phyloP scores from a whole-genome alignment of 2,888 invertebrate genomes.

The Helleia helle region DNA sequence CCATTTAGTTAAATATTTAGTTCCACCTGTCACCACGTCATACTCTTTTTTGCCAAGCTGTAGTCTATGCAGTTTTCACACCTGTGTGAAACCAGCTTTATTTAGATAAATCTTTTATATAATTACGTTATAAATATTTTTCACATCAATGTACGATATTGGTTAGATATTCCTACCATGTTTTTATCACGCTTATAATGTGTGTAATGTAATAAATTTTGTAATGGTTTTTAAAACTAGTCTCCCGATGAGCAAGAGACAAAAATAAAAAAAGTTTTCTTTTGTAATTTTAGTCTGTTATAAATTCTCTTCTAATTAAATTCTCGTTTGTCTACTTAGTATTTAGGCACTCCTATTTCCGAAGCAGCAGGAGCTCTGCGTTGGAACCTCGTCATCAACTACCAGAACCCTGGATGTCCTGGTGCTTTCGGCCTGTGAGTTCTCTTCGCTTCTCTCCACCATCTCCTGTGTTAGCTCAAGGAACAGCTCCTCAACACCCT shows the following conservation, averaged over 20 bases:
- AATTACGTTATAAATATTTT: neutral
- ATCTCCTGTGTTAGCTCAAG: slow-evolving; percentile 86
- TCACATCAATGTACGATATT: neutral
- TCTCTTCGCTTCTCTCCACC: slow-evolving; percentile 64
- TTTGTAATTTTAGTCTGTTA: too few species aligned
- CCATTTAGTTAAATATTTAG: too few species aligned
- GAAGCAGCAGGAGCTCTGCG: slow-evolving; percentile 48
- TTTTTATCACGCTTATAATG: too few species aligned
- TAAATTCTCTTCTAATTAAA: too few species aligned
- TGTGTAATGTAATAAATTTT: too few species aligned
- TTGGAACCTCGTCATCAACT: slow-evolving; percentile 54
- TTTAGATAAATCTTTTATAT: neutral
- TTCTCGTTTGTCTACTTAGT: neutral
- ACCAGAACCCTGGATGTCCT: slow-evolving; percentile 49
- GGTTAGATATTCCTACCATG: too few species aligned
- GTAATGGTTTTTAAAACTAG: too few species aligned
- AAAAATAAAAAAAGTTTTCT: too few species aligned
- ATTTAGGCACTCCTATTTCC: slow-evolving; percentile 27
- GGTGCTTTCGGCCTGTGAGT: slow-evolving; percentile 33
- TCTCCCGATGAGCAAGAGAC: too few species aligned
- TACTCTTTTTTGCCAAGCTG: too few species aligned
- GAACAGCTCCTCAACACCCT: slow-evolving; percentile 94
- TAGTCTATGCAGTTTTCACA: too few species aligned
- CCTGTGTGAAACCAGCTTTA: neutral
- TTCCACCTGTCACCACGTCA: too few species aligned